These are phyloP conservation scores for Pherbina coryleti DNA, from an alignment of 2,888 invertebrate species.

Conservation along the genomic window DNA sequence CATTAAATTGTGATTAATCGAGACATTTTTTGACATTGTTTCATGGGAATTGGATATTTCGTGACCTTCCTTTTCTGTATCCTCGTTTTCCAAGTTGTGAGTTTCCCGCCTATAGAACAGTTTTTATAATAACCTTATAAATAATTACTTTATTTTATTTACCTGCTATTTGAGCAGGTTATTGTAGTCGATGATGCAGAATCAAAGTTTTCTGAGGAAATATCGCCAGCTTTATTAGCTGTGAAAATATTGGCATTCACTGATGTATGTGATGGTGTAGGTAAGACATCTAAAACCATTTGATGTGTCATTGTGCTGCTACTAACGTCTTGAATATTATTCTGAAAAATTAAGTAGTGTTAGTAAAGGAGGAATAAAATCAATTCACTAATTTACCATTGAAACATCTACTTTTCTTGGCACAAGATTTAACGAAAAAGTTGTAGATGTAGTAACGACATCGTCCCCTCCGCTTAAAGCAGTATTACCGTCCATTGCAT, in stretches of 20 bases:
- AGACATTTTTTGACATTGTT: neutral
- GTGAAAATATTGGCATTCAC: constrained; percentile 67
- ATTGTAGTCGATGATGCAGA: neutral
- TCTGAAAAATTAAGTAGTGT: neutral
- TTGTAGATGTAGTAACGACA: neutral
- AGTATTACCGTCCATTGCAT: neutral
- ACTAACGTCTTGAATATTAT: neutral
- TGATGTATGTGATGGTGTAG: constrained; percentile 60
- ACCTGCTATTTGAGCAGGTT: neutral
- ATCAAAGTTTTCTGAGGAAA: constrained; percentile 35
- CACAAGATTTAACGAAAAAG: too few relatives aligned
- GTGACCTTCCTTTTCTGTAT: neutral
- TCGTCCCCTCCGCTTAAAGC: neutral
- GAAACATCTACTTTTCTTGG: too few relatives aligned
- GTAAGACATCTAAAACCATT: constrained; percentile 45
- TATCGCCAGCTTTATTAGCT: constrained; percentile 63
- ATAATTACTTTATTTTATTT: neutral
- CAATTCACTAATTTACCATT: too few relatives aligned
- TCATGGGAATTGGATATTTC: neutral
- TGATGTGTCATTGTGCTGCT: neutral
- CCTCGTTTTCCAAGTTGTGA: neutral
- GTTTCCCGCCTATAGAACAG: neutral
- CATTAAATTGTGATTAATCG: neutral
- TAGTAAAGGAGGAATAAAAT: too few relatives aligned
- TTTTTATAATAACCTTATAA: neutral